Evolutionary conservation across 2,797 vertebrate species (phyloP).

Genomic region (Huso huso): DNA sequence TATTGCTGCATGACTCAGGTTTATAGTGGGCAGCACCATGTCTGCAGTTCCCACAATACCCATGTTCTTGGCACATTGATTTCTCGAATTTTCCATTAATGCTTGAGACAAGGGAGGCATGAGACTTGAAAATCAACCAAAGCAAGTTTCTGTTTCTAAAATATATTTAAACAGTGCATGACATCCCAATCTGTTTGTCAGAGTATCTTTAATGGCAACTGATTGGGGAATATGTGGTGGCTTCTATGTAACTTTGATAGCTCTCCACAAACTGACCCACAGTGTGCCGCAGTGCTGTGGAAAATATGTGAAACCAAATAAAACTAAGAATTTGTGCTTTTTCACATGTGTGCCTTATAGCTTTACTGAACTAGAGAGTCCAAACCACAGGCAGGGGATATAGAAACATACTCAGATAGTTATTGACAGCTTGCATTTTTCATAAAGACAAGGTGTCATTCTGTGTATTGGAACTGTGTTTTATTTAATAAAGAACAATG

Average conservation of each 20-base stretch:
- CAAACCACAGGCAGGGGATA: no score
- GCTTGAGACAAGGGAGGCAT: conserved; percentile 17
- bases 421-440: no score
- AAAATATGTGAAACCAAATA: conserved; percentile 33
- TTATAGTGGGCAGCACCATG: conserved; percentile 21
- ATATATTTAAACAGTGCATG: no score
- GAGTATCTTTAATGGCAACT: background rate
- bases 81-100: no score
- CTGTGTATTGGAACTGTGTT: no score
- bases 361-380: no score
- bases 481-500: no score
- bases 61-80: background rate
- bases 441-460: no score
- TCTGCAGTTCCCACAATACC: conserved; percentile 1
- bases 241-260: background rate
- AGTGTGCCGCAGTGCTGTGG: conserved; percentile 32
- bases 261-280: conserved; percentile 23
- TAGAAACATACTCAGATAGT: no score
- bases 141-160: background rate
- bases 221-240: background rate
- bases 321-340: no score
- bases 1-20: conserved; percentile 34
- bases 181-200: no score
- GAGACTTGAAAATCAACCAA: background rate
- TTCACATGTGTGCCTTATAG: no score